These are phyloP conservation scores for Poeciliopsis retropinna DNA, from an alignment of 2,113 vertebrate species.

Conservation along the genomic window DNA sequence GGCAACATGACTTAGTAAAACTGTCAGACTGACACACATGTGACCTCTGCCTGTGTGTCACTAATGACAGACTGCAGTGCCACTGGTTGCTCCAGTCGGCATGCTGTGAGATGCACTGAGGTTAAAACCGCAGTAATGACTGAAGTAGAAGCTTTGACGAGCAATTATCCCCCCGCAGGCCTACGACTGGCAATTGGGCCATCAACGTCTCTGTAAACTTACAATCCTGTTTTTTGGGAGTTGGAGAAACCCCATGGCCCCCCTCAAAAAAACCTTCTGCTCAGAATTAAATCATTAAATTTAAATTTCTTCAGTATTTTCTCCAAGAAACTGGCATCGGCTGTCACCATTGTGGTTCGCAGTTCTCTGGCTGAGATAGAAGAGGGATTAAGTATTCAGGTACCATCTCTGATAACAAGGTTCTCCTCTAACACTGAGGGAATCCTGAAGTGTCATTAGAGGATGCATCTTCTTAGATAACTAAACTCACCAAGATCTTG, in stretches of 20 bases:
- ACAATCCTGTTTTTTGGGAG: neutral
- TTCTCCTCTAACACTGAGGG: too few species aligned
- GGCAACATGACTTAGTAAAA: neutral
- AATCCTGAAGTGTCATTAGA: too few species aligned
- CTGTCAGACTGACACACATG: conserved; percentile 13
- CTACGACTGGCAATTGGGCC: conserved; percentile 28
- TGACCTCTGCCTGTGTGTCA: conserved; percentile 17
- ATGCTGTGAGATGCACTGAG: conserved; percentile 42
- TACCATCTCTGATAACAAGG: too few species aligned
- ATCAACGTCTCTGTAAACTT: conserved; percentile 32
- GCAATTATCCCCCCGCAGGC: conserved; percentile 63
- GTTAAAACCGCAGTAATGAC: conserved; percentile 70
- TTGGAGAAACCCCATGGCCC: too few species aligned
- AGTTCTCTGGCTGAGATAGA: too few species aligned
- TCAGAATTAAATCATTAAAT: too few species aligned
- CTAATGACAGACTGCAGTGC: conserved; percentile 25
- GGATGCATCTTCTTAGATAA: too few species aligned
- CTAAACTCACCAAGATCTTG: too few species aligned
- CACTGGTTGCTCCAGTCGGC: conserved; percentile 27
- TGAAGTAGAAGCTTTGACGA: conserved; percentile 64
- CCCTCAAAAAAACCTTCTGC: too few species aligned
- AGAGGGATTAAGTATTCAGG: too few species aligned
- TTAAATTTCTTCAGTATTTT: too few species aligned
- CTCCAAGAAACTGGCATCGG: neutral
- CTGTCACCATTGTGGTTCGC: too few species aligned